Evolutionary conservation across 2,113 vertebrate genomes (phyloP).

Genomic region (Atractosteus spatula): DNA sequence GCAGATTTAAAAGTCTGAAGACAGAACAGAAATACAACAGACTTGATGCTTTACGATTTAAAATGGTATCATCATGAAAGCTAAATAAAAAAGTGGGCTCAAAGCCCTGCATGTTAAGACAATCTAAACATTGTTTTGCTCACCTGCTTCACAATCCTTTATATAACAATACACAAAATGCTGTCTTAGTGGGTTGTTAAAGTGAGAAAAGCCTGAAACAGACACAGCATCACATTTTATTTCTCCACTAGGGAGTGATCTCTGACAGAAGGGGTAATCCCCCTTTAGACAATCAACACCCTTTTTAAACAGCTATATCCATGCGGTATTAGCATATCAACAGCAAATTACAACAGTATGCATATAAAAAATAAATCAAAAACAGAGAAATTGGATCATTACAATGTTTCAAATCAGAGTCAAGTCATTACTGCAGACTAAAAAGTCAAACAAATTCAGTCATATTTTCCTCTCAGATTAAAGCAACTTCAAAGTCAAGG

Average conservation of each 20-base stretch:
- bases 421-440: background rate
- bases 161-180: too few species aligned
- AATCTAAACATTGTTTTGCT: too few species aligned
- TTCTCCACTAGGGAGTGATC: background rate
- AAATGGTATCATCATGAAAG: too few species aligned
- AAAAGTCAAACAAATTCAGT: background rate
- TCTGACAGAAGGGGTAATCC: background rate
- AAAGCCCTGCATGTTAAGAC: too few species aligned
- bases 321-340: background rate
- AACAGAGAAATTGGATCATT: background rate
- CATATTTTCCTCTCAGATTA: background rate
- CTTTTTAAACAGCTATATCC: background rate
- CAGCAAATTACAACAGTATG: background rate
- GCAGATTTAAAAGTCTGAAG: too few species aligned
- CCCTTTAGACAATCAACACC: background rate
- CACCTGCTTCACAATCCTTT: too few species aligned
- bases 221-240: background rate
- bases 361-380: background rate
- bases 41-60: too few species aligned
- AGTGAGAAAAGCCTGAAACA: too few species aligned
- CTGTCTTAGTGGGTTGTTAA: too few species aligned
- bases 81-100: too few species aligned
- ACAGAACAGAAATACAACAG: too few species aligned
- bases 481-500: background rate
- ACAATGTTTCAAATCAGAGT: constrained; percentile 1